Percentiles rank a stretch among this genome's conserved stretches.
Evolutionary conservation across 2,888 invertebrate genomes (phyloP).

Genomic region (Meghimatium bilineatum): DNA sequence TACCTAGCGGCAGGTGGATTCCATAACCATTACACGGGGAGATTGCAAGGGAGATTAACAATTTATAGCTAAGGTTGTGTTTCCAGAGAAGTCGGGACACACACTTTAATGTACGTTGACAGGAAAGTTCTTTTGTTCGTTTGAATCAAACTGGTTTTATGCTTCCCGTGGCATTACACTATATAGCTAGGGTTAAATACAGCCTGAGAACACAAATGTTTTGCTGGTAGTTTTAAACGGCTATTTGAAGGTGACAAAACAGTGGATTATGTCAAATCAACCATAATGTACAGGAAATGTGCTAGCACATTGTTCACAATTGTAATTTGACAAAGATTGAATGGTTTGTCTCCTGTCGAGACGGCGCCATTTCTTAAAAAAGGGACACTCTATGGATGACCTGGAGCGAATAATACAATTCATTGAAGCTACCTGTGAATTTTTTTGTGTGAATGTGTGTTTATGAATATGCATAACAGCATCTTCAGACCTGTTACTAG

Average conservation of each 20-base stretch:
- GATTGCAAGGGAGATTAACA: conserved; percentile 28
- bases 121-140: background rate
- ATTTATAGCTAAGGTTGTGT: conserved; percentile 12
- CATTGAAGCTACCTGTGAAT: no score
- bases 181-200: background rate
- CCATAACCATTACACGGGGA: background rate
- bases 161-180: background rate
- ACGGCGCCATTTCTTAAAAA: no score
- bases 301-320: no score
- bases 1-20: conserved; percentile 9
- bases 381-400: no score
- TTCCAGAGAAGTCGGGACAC: background rate
- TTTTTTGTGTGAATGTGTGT: no score
- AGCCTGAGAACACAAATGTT: background rate
- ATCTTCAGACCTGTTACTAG: no score
- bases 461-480: no score
- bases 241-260: background rate
- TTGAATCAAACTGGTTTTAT: background rate
- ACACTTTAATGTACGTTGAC: background rate
- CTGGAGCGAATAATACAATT: no score
- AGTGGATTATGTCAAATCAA: background rate
- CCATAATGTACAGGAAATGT: background rate
- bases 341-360: no score
- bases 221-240: background rate
- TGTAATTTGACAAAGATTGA: no score